phyloP scores from a whole-genome alignment of 2,113 vertebrate genomes.

The Nibea coibor region DNA sequence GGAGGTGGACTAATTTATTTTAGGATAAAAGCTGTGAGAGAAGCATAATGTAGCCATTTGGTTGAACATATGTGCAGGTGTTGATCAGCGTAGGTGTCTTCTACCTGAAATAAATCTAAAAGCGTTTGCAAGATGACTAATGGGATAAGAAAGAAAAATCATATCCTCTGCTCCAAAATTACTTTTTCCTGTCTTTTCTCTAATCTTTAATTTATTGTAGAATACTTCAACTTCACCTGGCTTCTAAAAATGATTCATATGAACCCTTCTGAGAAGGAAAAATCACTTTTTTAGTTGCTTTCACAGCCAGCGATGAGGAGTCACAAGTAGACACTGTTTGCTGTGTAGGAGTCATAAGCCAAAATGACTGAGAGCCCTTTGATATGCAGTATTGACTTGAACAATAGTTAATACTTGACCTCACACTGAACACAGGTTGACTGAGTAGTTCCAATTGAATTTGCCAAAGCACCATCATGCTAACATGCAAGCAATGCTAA shows the following conservation, averaged over 20 bases:
- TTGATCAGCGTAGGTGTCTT: conserved; percentile 13
- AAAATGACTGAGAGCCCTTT: background rate
- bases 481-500: background rate
- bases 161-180: background rate
- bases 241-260: background rate
- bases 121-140: conserved; percentile 5
- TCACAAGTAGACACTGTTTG: background rate
- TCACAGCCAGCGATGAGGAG: background rate
- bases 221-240: background rate
- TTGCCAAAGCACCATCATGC: background rate
- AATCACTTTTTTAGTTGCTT: background rate
- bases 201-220: background rate
- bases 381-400: background rate
- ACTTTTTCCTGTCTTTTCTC: background rate
- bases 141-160: background rate
- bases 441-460: background rate
- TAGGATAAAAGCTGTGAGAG: background rate
- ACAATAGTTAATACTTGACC: too few relatives aligned
- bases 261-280: background rate
- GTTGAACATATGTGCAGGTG: conserved; percentile 12
- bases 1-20: conserved; percentile 18
- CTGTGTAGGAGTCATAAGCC: background rate
- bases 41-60: background rate
- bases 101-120: background rate
- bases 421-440: background rate